Percentiles rank a stretch among this genome's conserved stretches.
Conservation (phyloP, 2,797 vertebrate species). For the Nyctalus aviator region DNA sequence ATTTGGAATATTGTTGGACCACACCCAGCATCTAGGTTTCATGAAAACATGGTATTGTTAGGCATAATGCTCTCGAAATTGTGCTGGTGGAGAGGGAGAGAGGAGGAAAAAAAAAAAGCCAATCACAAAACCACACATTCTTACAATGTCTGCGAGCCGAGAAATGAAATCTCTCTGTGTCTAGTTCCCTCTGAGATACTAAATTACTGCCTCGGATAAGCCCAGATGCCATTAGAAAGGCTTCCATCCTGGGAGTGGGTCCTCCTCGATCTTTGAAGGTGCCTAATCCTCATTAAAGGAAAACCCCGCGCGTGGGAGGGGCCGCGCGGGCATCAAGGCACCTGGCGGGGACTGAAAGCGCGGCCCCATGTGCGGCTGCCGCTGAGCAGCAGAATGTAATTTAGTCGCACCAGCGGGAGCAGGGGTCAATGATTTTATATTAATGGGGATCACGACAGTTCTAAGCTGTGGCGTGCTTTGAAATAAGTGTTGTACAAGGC, state of each 20-base stretch:
- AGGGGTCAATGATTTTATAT: slow-evolving; percentile 93
- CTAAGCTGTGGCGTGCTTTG: slow-evolving; percentile 90
- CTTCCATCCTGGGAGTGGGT: slow-evolving; percentile 83
- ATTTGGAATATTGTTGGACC: slow-evolving; percentile 67
- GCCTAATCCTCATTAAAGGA: slow-evolving; percentile 90
- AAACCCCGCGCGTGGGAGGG: slow-evolving; percentile 86
- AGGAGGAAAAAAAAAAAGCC: neutral
- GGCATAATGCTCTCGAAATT: slow-evolving; percentile 62
- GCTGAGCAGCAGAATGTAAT: slow-evolving; percentile 92
- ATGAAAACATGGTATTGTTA: slow-evolving; percentile 79
- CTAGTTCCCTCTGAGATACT: slow-evolving; percentile 62
- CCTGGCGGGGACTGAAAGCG: slow-evolving; percentile 88
- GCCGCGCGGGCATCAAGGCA: slow-evolving; percentile 88
- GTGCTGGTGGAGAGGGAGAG: neutral
- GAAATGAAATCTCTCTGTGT: slow-evolving; percentile 56
- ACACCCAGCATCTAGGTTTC: slow-evolving; percentile 60
- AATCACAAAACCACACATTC: slow-evolving; percentile 71
- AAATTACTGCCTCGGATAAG: slow-evolving; percentile 69
- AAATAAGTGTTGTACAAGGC: slow-evolving; percentile 91
- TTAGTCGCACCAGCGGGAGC: slow-evolving; percentile 89
- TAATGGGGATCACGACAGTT: slow-evolving; percentile 92
- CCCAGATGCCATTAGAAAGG: slow-evolving; percentile 85
- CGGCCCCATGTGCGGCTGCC: slow-evolving; percentile 88
- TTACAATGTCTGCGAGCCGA: slow-evolving; percentile 61
- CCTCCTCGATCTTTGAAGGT: slow-evolving; percentile 88